Evolutionary conservation across 2,797 vertebrate genomes (phyloP).

Genomic region (Anableps anableps): DNA sequence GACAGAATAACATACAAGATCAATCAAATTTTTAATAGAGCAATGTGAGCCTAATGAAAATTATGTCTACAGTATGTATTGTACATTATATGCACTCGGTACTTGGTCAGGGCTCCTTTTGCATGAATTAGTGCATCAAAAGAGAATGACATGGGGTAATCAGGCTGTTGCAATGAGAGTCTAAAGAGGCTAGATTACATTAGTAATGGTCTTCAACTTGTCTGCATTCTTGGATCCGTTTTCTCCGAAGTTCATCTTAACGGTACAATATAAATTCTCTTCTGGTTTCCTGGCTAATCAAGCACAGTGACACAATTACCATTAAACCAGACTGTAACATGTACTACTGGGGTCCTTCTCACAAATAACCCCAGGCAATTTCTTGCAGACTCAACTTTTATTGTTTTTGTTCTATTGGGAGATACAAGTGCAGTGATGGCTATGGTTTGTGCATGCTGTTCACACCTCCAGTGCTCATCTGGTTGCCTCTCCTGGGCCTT

Average conservation of each 20-base stretch:
- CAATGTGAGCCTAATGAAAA: too few species aligned
- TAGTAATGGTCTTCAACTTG: not conserved
- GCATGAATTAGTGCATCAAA: too few species aligned
- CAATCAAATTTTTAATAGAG: not conserved
- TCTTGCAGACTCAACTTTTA: not conserved
- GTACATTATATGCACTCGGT: too few species aligned
- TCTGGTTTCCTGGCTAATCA: not conserved
- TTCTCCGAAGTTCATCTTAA: not conserved
- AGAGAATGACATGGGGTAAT: too few species aligned
- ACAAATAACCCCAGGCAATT: not conserved
- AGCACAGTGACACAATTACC: not conserved
- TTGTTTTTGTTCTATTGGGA: not conserved
- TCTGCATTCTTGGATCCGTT: not conserved
- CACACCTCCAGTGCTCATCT: not conserved
- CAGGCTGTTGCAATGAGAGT: too few species aligned
- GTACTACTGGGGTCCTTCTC: not conserved
- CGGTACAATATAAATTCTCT: not conserved
- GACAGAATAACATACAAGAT: not conserved
- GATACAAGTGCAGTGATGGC: not conserved
- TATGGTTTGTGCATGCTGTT: not conserved
- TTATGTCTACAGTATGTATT: too few species aligned
- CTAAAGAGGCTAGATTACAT: not conserved
- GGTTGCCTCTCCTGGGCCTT: not conserved
- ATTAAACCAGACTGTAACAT: not conserved
- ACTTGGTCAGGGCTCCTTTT: too few species aligned